Conservation (phyloP, 2,888 invertebrate genomes). For the Stenolophus ochropezus region DNA sequence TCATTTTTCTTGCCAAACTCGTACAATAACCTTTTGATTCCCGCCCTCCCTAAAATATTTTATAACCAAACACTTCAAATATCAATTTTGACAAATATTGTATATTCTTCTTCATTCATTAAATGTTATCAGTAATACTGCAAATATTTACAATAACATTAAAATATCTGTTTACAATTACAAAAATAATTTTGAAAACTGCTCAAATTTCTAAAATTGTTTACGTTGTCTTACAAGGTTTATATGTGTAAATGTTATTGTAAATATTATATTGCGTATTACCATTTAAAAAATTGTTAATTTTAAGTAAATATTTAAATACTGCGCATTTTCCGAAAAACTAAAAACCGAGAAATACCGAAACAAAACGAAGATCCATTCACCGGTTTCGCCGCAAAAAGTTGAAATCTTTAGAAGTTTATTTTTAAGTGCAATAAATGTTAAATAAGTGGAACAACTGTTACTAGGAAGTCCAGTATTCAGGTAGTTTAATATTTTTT, state of each 20-base stretch:
- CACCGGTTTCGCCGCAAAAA: background rate
- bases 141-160: too few species aligned
- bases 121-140: too few species aligned
- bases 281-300: background rate
- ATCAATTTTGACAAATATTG: too few species aligned
- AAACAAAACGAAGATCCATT: background rate
- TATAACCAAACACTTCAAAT: background rate
- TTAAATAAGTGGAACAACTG: background rate
- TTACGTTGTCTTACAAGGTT: too few species aligned
- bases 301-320: background rate
- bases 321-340: background rate
- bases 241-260: too few species aligned
- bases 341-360: background rate
- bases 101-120: too few species aligned
- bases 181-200: too few species aligned
- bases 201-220: too few species aligned
- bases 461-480: background rate
- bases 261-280: too few species aligned
- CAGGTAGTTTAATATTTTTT: background rate
- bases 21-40: constrained; percentile 50
- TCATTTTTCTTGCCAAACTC: constrained; percentile 63
- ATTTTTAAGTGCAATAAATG: background rate
- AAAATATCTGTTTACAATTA: too few species aligned
- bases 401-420: background rate
- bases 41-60: constrained; percentile 31